A percentile compares a stretch with the other conserved stretches of the same genome.
These are phyloP conservation scores for Zophobas morio DNA, from an alignment of 1,140 invertebrate genomes.

Conservation along the genomic window DNA sequence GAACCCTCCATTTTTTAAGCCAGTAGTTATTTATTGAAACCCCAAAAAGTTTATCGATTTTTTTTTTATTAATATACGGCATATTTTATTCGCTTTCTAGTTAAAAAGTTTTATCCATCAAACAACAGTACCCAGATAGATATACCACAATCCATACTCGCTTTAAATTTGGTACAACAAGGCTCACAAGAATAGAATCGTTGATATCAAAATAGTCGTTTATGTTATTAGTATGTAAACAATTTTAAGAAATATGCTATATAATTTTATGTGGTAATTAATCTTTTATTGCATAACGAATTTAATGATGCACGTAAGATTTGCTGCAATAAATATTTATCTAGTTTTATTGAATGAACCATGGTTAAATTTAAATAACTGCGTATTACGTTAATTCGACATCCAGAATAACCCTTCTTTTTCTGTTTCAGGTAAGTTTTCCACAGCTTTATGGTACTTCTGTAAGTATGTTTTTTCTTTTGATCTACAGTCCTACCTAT, in stretches of 20 bases:
- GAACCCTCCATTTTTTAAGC: no score
- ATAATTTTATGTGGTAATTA: conserved; percentile 26
- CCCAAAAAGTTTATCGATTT: no score
- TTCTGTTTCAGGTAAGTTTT: conserved; percentile 24
- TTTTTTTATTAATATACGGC: no score
- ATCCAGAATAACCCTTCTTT: neutral
- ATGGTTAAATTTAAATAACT: neutral
- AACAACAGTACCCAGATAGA: no score
- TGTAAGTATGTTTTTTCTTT: no score
- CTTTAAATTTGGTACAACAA: no score
- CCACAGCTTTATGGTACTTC: neutral
- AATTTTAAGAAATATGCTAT: conserved; percentile 19
- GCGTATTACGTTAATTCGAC: neutral
- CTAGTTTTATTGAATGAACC: conserved; percentile 4
- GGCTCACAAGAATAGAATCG: neutral
- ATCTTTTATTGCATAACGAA: conserved; percentile 29
- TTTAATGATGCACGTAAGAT: conserved; percentile 12
- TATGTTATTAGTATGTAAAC: conserved; percentile 14
- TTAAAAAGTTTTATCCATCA: no score
- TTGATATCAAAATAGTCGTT: conserved; percentile 7
- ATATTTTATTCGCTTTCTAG: no score
- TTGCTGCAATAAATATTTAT: conserved; percentile 31
- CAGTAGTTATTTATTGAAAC: no score
- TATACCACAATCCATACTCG: no score
- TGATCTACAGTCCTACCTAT: no score